Evolutionary conservation across 2,888 invertebrate genomes (phyloP), one percentile per base, ranked within the genome.

Genomic region (Anthoptus insignis): DNA sequence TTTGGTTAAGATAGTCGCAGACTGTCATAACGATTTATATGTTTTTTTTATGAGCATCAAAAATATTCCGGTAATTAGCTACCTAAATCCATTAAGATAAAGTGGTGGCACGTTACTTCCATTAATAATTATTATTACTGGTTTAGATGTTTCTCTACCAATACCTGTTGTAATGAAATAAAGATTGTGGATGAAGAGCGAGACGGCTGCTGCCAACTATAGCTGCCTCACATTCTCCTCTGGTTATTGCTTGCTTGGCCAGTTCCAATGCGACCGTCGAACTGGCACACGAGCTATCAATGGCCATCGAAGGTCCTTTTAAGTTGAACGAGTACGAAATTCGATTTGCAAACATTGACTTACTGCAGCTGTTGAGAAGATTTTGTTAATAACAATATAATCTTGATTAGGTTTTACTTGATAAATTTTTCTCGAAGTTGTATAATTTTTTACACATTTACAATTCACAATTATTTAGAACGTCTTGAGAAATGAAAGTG

Each of bases 201-300:
- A 96, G 74, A 71, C 93, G 94, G 8, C 91, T 83, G 0, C 95
- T 95, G 1, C 94, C 95, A 1, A 96, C 95, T 24, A 96, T 87
- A 13, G 96, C 96, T 0, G 87, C 84, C 21, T 89, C 90, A 56
- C 89, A 88, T 7, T 83, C 82, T 0, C 89, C 90, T 0, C 79
- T 75, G 0, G 67, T 65, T 3, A 91, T 80, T 1, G 85, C 87
- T 5, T 76, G 74, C 60, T 80, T 84, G 0, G 88, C 91, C 60
- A 81, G 80, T 59, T 87, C 83, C 16, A 90, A 60, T 0, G 87
- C 89, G 0, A 76, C 78, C 0, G 80, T 66, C 0, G 87, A 85
- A 16, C 88, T 86, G 71, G 85, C 84, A 76, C 89, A 88, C 0
- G 83, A 79, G 9, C 77, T 78, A 66, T 91, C 88, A 1, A 90